Evolutionary conservation across 2,888 invertebrate genomes (phyloP).

Genomic region (Drosophila quinaria): DNA sequence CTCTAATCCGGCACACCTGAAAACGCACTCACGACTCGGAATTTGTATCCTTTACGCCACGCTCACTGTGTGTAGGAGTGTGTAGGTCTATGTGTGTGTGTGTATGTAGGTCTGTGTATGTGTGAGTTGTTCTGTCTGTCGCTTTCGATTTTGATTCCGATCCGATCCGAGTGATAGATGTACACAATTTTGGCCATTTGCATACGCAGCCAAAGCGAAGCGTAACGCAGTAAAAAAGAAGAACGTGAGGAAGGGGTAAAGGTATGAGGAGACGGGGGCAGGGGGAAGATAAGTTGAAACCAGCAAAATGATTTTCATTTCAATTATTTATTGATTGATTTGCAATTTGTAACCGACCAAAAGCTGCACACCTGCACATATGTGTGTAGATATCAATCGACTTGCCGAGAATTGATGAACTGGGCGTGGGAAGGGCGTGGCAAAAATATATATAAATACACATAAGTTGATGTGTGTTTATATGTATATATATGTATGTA

Average conservation of each 20-base stretch:
- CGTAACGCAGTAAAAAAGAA: slow-evolving; percentile 44
- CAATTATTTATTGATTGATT: slow-evolving; percentile 83
- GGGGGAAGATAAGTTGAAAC: slow-evolving; percentile 77
- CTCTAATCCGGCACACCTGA: slow-evolving; percentile 72
- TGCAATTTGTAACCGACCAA: slow-evolving; percentile 83
- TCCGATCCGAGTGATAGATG: slow-evolving; percentile 79
- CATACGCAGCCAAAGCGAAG: slow-evolving; percentile 72
- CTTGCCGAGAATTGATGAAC: slow-evolving; percentile 69
- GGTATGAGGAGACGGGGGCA: neutral
- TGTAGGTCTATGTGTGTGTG: no score
- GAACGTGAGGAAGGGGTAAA: neutral
- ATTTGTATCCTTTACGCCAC: slow-evolving; percentile 12
- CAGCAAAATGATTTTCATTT: slow-evolving; percentile 83
- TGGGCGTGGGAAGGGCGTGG: slow-evolving; percentile 40
- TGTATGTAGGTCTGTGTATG: slow-evolving; percentile 9
- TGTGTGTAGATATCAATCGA: slow-evolving; percentile 69
- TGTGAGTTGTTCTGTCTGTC: slow-evolving; percentile 29
- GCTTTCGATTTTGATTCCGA: slow-evolving; percentile 59
- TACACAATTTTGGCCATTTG: slow-evolving; percentile 78
- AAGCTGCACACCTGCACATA: slow-evolving; percentile 78
- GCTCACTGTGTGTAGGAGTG: no score
- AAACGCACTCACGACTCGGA: slow-evolving; percentile 51
- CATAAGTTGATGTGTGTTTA: slow-evolving; percentile 20
- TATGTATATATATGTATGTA: neutral
- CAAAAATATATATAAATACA: slow-evolving; percentile 29